These are phyloP conservation scores for Melanostoma scalare DNA, from an alignment of 2,888 invertebrate species.

Conservation along the genomic window DNA sequence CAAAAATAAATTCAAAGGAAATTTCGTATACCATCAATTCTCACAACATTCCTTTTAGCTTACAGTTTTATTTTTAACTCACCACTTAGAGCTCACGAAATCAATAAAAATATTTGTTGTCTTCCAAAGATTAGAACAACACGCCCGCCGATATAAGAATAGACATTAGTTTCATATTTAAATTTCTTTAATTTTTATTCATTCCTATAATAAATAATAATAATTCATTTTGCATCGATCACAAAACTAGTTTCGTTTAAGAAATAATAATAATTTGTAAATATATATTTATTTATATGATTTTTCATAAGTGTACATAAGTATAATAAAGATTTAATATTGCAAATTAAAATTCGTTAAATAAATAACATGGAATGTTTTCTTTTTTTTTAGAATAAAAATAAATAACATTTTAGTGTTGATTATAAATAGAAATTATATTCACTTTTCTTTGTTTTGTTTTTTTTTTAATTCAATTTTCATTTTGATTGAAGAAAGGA, in stretches of 20 bases:
- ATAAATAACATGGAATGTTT: slow-evolving; percentile 72
- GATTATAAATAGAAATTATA: slow-evolving; percentile 72
- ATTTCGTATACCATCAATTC: slow-evolving; percentile 17
- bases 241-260: slow-evolving; percentile 55
- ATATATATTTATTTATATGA: slow-evolving; percentile 53
- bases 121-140: slow-evolving; percentile 19
- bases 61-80: not conserved
- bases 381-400: slow-evolving; percentile 66
- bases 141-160: too few relatives aligned
- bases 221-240: slow-evolving; percentile 60
- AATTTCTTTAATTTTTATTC: slow-evolving; percentile 59
- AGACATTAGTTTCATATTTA: slow-evolving; percentile 25
- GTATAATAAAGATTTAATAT: slow-evolving; percentile 26
- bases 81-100: too few relatives aligned
- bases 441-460: slow-evolving; percentile 41
- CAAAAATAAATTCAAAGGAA: slow-evolving; percentile 22
- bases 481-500: slow-evolving; percentile 59
- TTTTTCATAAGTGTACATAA: slow-evolving; percentile 21
- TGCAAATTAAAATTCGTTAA: slow-evolving; percentile 65
- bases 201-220: slow-evolving; percentile 68
- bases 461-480: slow-evolving; percentile 58
- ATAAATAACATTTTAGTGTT: slow-evolving; percentile 64
- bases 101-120: slow-evolving; percentile 3
- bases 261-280: slow-evolving; percentile 68
- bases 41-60: not conserved